Conservation (phyloP, 2,888 invertebrate genomes). For the Drosophila mettleri region DNA sequence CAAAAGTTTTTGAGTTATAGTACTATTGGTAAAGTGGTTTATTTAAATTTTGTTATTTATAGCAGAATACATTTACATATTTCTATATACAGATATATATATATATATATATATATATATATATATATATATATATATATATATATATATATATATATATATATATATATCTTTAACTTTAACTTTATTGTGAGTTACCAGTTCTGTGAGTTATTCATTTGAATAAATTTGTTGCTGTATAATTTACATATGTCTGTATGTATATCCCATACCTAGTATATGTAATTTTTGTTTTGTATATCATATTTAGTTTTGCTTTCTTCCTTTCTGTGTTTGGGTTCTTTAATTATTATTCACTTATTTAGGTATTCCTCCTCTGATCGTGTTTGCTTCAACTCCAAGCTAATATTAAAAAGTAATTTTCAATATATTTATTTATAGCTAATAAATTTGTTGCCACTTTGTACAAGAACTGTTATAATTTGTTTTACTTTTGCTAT, state of each 20-base stretch:
- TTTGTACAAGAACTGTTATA: constrained; percentile 68
- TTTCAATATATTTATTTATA: constrained; percentile 70
- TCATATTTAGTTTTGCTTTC: constrained; percentile 21
- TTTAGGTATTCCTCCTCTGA: constrained; percentile 33
- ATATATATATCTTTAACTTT: constrained; percentile 25
- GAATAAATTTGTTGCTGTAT: constrained; percentile 43
- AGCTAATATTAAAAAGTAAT: constrained; percentile 79
- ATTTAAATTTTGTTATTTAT: constrained; percentile 78
- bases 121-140: constrained; percentile 28
- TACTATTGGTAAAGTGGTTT: constrained; percentile 52
- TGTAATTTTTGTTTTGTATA: constrained; percentile 45
- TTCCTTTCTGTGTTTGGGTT: constrained; percentile 30
- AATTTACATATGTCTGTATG: constrained; percentile 52
- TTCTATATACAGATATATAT: constrained; percentile 40
- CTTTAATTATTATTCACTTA: constrained; percentile 34
- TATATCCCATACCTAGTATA: constrained; percentile 32
- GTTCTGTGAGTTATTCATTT: constrained; percentile 69
- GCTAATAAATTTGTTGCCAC: constrained; percentile 68
- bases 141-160: constrained; percentile 49
- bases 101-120: constrained; percentile 49
- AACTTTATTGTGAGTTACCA: constrained; percentile 67
- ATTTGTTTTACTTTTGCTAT: constrained; percentile 12
- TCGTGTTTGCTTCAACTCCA: constrained; percentile 55
- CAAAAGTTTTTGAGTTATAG: constrained; percentile 35
- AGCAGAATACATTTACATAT: constrained; percentile 62